Evolutionary conservation across 2,113 vertebrate genomes (phyloP), one percentile per base, ranked within the genome.

Genomic region (Engystomops pustulosus): DNA sequence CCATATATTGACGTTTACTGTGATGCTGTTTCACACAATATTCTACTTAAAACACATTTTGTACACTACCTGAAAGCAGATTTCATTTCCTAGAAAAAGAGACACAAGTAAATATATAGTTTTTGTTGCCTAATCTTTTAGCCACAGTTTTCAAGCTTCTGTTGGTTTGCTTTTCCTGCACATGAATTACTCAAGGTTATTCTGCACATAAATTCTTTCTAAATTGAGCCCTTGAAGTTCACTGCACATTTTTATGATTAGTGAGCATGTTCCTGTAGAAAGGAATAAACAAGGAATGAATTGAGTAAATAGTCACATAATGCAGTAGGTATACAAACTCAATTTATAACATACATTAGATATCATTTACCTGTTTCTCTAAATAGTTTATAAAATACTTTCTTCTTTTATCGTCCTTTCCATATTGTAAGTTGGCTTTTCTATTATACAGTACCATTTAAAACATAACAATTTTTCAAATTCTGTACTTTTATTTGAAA

Each of bases 131-230:
- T 11, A 77, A 68, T 76, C 18, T 49, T 78, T 20, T 69, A 27
- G n/a, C 17, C 32, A 18, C 17, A 69, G 62, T 67, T 68, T 41
- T 78, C 62, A 53, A 25, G 30, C 36, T 55, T 55, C 32, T 68
- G 78, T 84, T 55, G 69, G 77, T 55, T 69, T 84, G 45, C 74
- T 69, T 41, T 78, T 60, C 62, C 58, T 27, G 72, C 72, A 84
- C 62, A 78, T 84, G 82, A 84, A 78, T 78, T 55, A 78, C 82
- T 55, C 82, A 84, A 83, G 81, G 82, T 78, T 78, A 69, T 78
- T 77, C 62, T 44, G 34, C 44, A 55, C 72, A 84, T 84, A 68
- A 78, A 69, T 84, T 84, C 38, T 53, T 78, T 36, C 32, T 75
- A 69, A 84, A 77, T 84, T 69, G 82, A 69, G 82, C 62, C 82